Evolutionary conservation across 2,113 vertebrate genomes (phyloP).

Genomic region (Galbula dea): DNA sequence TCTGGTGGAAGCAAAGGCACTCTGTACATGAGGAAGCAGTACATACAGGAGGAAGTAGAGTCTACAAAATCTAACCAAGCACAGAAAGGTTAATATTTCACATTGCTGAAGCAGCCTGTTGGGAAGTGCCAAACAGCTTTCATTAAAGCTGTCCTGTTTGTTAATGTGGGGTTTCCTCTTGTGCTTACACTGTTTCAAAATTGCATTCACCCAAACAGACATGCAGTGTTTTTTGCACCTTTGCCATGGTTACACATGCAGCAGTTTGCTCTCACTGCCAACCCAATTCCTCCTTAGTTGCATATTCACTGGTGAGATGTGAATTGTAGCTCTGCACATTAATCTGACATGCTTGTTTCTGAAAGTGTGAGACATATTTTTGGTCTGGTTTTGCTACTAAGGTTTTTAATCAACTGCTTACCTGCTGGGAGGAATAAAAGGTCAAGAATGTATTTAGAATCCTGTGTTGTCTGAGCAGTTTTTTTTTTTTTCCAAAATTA

Average conservation of each 20-base stretch:
- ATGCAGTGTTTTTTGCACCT: rapidly evolving
- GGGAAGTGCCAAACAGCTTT: neutral
- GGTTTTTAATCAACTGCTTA: constrained; percentile 11
- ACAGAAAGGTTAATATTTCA: neutral
- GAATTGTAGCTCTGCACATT: neutral
- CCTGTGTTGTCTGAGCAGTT: neutral
- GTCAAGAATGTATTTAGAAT: neutral
- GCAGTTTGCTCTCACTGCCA: neutral
- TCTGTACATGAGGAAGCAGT: neutral
- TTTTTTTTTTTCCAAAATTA: neutral
- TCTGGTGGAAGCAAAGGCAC: neutral
- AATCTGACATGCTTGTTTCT: neutral
- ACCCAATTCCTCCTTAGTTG: neutral
- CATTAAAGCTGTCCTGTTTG: neutral
- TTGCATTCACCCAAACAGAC: neutral
- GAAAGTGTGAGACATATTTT: neutral
- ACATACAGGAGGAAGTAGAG: no score
- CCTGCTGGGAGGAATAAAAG: constrained; percentile 16
- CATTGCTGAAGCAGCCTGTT: neutral
- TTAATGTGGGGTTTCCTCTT: neutral
- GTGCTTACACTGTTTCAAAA: neutral
- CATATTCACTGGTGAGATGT: neutral
- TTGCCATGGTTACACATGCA: neutral
- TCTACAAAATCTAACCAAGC: neutral
- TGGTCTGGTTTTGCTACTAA: constrained; percentile 28